Conservation (phyloP, 2,113 vertebrate genomes). For the Psophia crepitans region DNA sequence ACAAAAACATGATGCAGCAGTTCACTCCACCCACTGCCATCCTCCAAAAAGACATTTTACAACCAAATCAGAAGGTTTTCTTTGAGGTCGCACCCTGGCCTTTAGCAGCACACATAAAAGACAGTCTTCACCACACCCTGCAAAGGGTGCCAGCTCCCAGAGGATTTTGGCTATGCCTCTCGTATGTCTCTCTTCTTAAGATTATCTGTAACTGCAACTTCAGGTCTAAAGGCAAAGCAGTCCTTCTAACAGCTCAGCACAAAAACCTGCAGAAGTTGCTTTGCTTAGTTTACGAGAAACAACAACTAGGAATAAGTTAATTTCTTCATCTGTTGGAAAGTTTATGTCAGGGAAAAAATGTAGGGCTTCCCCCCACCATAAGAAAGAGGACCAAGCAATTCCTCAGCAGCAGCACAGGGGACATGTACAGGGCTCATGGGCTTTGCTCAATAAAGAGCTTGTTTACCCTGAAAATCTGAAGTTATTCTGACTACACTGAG, state of each 20-base stretch:
- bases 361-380: rapidly evolving
- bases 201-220: conserved; percentile 4
- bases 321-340: neutral
- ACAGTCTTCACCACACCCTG: conserved; percentile 60
- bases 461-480: conserved; percentile 34
- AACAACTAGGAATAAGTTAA: neutral
- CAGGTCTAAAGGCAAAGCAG: neutral
- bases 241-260: neutral
- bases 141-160: conserved; percentile 49
- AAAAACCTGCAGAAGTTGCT: neutral
- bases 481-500: conserved; percentile 26
- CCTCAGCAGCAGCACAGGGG: neutral
- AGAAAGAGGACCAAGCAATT: neutral
- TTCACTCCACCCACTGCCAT: conserved; percentile 40
- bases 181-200: neutral
- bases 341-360: neutral
- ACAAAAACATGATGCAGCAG: conserved; percentile 62
- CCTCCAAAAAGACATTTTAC: conserved; percentile 54
- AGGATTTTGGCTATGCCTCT: conserved; percentile 25
- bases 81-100: conserved; percentile 75
- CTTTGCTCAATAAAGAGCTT: neutral
- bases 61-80: conserved; percentile 65
- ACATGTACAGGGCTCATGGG: neutral
- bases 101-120: conserved; percentile 68
- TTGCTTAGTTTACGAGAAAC: neutral